Evolutionary conservation across 2,113 vertebrate genomes (phyloP), one percentile per base, ranked within the genome.

Genomic region (Nibea coibor): DNA sequence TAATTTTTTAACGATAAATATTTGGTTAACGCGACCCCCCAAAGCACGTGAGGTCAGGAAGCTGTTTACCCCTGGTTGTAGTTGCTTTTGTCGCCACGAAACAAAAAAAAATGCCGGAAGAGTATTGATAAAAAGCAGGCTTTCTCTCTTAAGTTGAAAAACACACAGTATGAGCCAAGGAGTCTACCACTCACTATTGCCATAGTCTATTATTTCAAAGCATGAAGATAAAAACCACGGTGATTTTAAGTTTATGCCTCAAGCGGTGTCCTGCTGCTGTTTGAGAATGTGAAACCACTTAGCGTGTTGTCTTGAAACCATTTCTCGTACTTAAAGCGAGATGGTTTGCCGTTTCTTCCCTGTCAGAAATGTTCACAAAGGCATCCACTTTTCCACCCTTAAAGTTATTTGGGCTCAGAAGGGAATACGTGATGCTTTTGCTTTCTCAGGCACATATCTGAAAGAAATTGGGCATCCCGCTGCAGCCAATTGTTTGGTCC

Each of bases 261-360:
- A 0, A 83, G 90, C 78, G 7, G 75, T 69, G 74, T 90, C 84
- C 80, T 78, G 80, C 81, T 76, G 84, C 77, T 65, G 74, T 54
- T 66, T 3, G 59, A 86, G 63, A 88, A 89, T 82, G 74, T 87
- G 78, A 91, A 89, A 85, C 51, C 80, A 84, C 85, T 89, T 82
- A 84, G 71, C 28, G 42, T 53, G 62, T 61, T 24, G 78, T 82
- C 85, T 85, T 84, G 51, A 86, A 89, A 83, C 80, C 63, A 42
- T 81, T 86, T 71, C 68, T 75, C 10, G 26, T 73, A 67, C 58
- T 69, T 74, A 19, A 47, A 69, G 51, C 3, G 17, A 54, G 82
- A 57, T 42, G 19, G 57, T 74, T 76, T 67, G 62, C 75, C 53
- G 61, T 75, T 28, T 85, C 42, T 70, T 59, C 62, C 61, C 22